Conservation (phyloP, 1,140 invertebrate species). For the Diprion similis region DNA sequence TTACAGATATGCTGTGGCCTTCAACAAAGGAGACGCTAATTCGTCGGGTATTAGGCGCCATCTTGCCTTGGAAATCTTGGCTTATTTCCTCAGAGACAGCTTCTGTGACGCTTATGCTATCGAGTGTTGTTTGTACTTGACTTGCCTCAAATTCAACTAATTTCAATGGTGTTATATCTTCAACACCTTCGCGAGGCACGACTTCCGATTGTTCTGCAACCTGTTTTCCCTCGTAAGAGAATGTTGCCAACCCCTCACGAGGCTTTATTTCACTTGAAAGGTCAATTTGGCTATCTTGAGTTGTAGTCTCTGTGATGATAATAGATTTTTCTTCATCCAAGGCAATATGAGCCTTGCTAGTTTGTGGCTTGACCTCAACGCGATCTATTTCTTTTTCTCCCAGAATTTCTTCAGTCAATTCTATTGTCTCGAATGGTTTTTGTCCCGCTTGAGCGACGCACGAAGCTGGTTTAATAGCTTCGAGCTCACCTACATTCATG, state of each 20-base stretch:
- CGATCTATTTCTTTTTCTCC: constrained; percentile 38
- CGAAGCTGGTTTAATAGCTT: constrained; percentile 26
- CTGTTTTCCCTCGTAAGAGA: constrained; percentile 45
- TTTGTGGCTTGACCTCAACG: constrained; percentile 27
- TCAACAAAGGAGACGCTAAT: constrained; percentile 57
- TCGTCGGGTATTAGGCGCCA: constrained; percentile 42
- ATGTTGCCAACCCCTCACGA: constrained; percentile 33
- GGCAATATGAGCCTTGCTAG: constrained; percentile 37
- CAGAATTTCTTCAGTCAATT: constrained; percentile 37
- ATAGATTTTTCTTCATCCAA: constrained; percentile 49
- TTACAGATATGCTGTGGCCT: constrained; percentile 58
- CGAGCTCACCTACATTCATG: constrained; percentile 30
- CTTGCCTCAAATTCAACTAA: constrained; percentile 33
- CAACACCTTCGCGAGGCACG: constrained; percentile 40
- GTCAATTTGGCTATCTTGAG: constrained; percentile 39
- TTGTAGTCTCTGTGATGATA: constrained; percentile 39
- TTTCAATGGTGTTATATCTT: constrained; percentile 34
- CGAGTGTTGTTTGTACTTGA: constrained; percentile 42
- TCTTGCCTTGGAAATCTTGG: constrained; percentile 40
- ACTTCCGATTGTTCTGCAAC: constrained; percentile 47
- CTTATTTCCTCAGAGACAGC: constrained; percentile 46
- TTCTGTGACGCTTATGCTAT: constrained; percentile 44
- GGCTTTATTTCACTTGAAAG: constrained; percentile 31
- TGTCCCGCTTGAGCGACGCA: constrained; percentile 36
- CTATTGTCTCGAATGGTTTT: constrained; percentile 41